Evolutionary conservation across 2,797 vertebrate species (phyloP), one percentile per base, ranked within the genome.

Genomic region (Luscinia megarhynchos): DNA sequence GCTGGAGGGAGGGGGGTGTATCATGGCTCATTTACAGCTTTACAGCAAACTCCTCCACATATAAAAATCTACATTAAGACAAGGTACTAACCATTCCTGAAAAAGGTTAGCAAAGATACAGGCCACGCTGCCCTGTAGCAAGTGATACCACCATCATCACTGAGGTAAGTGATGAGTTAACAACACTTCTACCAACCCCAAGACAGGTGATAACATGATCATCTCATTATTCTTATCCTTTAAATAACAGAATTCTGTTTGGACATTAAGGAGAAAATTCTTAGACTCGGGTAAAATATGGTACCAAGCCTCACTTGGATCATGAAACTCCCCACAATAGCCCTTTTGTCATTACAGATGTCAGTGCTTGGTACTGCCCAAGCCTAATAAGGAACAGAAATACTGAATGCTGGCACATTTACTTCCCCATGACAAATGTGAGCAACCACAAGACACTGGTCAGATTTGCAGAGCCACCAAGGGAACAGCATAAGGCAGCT

Each of bases 401-500:
- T 27, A 40, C 7, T 8, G 10, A 88, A 55, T 46, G 24, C 19
- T 59, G 23, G 30, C 4, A 3, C 41, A 41, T 46, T 82, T 46
- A 62, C 51, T 48, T 19, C 43, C 64, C 46, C 2, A 1, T 5
- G 20, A 79, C 50, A 89, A 91, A 57, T 6, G n/a, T 22, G 14
- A 92, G 41, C 36, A 81, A 36, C 23, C 62, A 50, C 43, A 43
- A 61, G 46, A 53, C 11, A 45, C 27, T 9, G 20, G 17, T 30
- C 6, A 22, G 66, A 73, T 75, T 61, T 63, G 70, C 68, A 80
- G 19, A 80, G 43, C 18, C 72, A 63, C 41, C 3, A 11, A 77
- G 10, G 43, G 20, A 61, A 13, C 20, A n/a, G 40, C 0, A 0
- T 3, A 53, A 83, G 11, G 20, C 46, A 72, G 21, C 36, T 58